These are phyloP conservation scores for Chiridota heheva DNA, from an alignment of 35 echinoderm and acorn worm genomes.

Conservation along the genomic window DNA sequence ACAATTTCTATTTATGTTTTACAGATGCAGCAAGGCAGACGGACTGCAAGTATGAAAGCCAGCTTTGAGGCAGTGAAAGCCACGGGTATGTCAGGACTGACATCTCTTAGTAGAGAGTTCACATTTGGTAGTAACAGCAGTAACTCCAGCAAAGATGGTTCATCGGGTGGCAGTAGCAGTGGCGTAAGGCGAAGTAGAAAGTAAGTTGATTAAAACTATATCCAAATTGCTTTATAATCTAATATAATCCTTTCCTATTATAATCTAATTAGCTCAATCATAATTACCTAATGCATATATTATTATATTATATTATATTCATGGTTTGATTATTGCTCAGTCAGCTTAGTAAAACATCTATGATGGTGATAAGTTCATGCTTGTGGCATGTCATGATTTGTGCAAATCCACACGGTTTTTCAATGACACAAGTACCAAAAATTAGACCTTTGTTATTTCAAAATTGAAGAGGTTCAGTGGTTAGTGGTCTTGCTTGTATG, in stretches of 20 bases:
- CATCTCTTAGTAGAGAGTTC: conserved; percentile 58
- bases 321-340: no score
- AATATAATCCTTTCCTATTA: background rate
- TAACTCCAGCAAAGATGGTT: conserved; percentile 1
- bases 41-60: conserved; percentile 94
- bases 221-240: background rate
- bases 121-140: conserved; percentile 48
- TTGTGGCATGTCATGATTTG: no score
- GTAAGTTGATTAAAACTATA: conserved; percentile 20
- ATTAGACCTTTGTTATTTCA: no score
- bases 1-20: background rate
- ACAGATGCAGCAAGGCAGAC: conserved; percentile 96
- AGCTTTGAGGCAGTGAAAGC: conserved; percentile 93
- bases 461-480: no score
- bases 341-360: no score
- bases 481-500: no score
- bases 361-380: no score
- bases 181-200: conserved; percentile 53
- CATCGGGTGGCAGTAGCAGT: conserved; percentile 10
- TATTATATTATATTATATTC: no score
- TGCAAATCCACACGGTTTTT: no score
- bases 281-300: no score
- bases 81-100: conserved; percentile 66
- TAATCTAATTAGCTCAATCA: background rate
- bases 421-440: no score